phyloP scores from a whole-genome alignment of 2,113 vertebrate genomes.

The Pseudolaguvia tuberculata region DNA sequence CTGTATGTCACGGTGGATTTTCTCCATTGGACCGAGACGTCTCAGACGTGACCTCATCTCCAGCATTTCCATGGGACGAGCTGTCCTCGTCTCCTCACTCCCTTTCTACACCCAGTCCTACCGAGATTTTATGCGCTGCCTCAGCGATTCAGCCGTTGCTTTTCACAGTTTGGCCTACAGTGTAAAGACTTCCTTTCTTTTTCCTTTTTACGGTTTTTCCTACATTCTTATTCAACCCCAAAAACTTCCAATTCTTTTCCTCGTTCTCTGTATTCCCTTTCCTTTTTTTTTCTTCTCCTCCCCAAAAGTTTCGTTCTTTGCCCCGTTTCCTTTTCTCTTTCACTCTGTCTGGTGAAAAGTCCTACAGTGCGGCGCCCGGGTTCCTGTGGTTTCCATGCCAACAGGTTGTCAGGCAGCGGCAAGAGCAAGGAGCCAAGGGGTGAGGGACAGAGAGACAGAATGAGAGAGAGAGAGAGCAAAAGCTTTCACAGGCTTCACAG shows the following conservation, averaged over 20 bases:
- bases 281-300: neutral
- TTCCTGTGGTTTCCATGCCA: slow-evolving; percentile 60
- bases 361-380: slow-evolving; percentile 51
- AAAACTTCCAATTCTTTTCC: slow-evolving; percentile 37
- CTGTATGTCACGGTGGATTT: slow-evolving; percentile 15
- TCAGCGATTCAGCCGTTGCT: slow-evolving; percentile 24
- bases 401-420: slow-evolving; percentile 47
- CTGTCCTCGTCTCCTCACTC: neutral
- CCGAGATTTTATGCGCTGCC: slow-evolving; percentile 8
- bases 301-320: slow-evolving; percentile 24
- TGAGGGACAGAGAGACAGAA: slow-evolving; percentile 24
- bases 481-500: slow-evolving; percentile 66
- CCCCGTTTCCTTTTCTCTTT: slow-evolving; percentile 31
- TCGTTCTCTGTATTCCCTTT: slow-evolving; percentile 23
- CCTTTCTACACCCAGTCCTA: slow-evolving; percentile 1
- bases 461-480: slow-evolving; percentile 55
- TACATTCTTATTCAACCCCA: slow-evolving; percentile 26
- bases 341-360: slow-evolving; percentile 47
- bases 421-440: slow-evolving; percentile 30
- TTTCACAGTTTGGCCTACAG: slow-evolving; percentile 36
- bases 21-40: neutral
- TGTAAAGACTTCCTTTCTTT: slow-evolving; percentile 42
- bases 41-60: slow-evolving; percentile 27
- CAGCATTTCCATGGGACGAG: slow-evolving; percentile 21
- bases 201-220: slow-evolving; percentile 23